Conservation (phyloP, 2,888 invertebrate species). For the Mythimna vitellina region DNA sequence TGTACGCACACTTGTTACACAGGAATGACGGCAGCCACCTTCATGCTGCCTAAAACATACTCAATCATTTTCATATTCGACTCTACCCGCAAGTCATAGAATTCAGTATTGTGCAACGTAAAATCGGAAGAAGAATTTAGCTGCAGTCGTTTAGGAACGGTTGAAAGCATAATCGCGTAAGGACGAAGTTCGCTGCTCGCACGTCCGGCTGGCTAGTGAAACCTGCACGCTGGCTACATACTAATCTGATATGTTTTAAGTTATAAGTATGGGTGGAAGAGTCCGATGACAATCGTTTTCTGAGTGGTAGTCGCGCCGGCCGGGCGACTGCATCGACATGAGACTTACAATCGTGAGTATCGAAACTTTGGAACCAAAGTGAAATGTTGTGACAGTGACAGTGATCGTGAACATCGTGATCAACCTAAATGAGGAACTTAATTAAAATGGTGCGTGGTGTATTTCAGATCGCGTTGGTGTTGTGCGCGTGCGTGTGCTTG, state of each 20-base stretch:
- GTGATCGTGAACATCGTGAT: constrained; percentile 62
- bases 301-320: constrained; percentile 77
- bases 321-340: constrained; percentile 82
- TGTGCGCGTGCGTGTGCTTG: constrained; percentile 78
- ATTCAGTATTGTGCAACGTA: constrained; percentile 56
- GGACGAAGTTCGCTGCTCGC: constrained; percentile 76
- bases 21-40: constrained; percentile 83
- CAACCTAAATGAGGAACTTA: constrained; percentile 35
- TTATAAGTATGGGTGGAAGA: constrained; percentile 87
- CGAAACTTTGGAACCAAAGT: constrained; percentile 63
- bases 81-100: constrained; percentile 63
- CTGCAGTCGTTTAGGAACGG: constrained; percentile 76
- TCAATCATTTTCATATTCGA: constrained; percentile 53
- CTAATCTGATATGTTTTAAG: constrained; percentile 80
- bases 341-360: constrained; percentile 82
- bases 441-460: constrained; percentile 75
- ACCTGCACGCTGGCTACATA: constrained; percentile 83
- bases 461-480: constrained; percentile 85
- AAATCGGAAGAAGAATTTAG: constrained; percentile 71
- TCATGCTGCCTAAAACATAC: constrained; percentile 71
- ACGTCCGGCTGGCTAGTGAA: constrained; percentile 86
- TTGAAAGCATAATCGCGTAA: constrained; percentile 84
- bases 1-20: constrained; percentile 82
- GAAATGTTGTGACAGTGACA: constrained; percentile 54
- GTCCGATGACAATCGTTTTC: constrained; percentile 76